These are phyloP conservation scores for Caenorhabditis panamensis DNA, from an alignment of 2,888 invertebrate genomes.

Conservation along the genomic window DNA sequence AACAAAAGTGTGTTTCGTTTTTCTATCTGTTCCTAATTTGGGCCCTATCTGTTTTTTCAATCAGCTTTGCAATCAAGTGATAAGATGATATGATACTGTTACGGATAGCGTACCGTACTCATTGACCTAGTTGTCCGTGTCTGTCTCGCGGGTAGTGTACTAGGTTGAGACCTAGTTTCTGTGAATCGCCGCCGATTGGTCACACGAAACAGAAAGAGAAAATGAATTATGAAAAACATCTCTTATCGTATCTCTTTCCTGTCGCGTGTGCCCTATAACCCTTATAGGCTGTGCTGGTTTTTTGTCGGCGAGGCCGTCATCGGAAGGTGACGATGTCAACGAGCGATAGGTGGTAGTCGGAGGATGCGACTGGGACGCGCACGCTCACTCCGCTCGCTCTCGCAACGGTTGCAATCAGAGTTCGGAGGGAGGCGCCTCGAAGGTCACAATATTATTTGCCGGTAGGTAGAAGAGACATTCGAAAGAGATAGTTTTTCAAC, in stretches of 20 bases:
- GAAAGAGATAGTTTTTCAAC: conserved; percentile 52
- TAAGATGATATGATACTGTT: conserved; percentile 52
- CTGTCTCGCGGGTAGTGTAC: conserved; percentile 44
- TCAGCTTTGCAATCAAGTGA: conserved; percentile 38
- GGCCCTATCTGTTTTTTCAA: conserved; percentile 5
- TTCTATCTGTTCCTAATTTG: background rate
- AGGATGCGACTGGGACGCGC: conserved; percentile 14
- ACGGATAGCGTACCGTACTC: conserved; percentile 48
- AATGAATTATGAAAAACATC: conserved; percentile 47
- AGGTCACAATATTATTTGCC: conserved; percentile 61
- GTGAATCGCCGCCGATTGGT: conserved; percentile 31
- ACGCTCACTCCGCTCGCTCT: conserved; percentile 8
- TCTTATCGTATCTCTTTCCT: conserved; percentile 46
- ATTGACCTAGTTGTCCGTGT: conserved; percentile 53
- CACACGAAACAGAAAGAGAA: conserved; percentile 1
- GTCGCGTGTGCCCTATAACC: conserved; percentile 54
- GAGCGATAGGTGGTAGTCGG: conserved; percentile 5
- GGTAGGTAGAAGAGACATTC: conserved; percentile 24
- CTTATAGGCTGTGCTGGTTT: conserved; percentile 47
- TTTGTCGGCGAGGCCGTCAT: conserved; percentile 21
- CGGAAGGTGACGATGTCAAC: conserved; percentile 34
- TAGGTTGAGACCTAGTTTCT: conserved; percentile 50
- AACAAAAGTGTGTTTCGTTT: background rate
- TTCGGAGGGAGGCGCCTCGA: conserved; percentile 50
- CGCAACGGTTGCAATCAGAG: conserved; percentile 57